Evolutionary conservation across 2,113 vertebrate genomes (phyloP), one percentile per base, ranked within the genome.

Genomic region (Toxotes jaculatrix): DNA sequence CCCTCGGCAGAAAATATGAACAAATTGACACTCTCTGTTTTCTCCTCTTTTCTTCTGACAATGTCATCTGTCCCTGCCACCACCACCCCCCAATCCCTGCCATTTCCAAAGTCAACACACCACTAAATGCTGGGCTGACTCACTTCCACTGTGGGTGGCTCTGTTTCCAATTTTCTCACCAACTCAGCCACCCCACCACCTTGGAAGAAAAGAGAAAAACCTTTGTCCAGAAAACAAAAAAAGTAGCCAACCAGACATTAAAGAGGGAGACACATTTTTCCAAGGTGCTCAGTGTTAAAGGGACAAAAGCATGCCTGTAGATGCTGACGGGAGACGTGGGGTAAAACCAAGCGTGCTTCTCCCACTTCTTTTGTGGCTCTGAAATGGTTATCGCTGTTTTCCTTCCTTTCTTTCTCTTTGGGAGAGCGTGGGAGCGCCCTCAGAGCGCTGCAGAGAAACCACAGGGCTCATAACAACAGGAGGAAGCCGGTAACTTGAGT

Each of bases 81-180:
- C 72, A 76, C 65, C 62, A 13, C 63, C 70, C 16, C 65, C 63
- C 55, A 66, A 63, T 80, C 83, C 56, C 60, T 85, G 80, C 84
- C 90, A 84, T 88, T 90, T 88, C 89, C 91, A 87, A 93, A 91
- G 85, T 92, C 89, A 91, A 94, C 90, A 88, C 89, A 74, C 82
- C 89, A 86, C 87, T 87, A 84, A 93, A 87, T 82, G 85, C 87
- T 36, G 56, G 82, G 68, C 92, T 94, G 91, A 95, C 91, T 93
- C 93, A 94, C 91, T 93, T 92, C 90, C 90, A 91, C 90, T 87
- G 92, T 92, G 92, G 94, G 93, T 91, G 92, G 92, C 86, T 95
- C 94, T 95, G 94, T 93, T 95, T 95, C 92, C 92, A 94, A 95
- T 95, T 94, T 94, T 94, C 91, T 93, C 94, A 93, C 92, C 88